Percentiles rank a stretch among this genome's conserved stretches.
phyloP scores from a whole-genome alignment of 2,113 vertebrate species.

The Anser cygnoides region DNA sequence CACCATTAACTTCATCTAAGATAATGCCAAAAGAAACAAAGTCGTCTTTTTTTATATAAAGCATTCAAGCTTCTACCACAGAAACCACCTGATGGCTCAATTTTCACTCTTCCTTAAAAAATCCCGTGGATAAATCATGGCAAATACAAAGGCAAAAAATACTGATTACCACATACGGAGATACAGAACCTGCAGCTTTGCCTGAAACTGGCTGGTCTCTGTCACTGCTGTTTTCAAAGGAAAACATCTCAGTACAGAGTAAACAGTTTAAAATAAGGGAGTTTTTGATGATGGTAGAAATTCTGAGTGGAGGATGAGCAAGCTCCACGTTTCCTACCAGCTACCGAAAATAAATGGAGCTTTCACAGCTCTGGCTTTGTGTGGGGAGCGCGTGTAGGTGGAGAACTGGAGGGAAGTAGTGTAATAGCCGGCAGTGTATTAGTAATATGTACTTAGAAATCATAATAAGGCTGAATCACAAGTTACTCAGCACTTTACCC shows the following conservation, averaged over 20 bases:
- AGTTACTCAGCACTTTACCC: slow-evolving; percentile 69
- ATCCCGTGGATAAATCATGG: background rate
- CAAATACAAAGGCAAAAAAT: slow-evolving; percentile 45
- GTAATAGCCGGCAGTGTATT: slow-evolving; percentile 36
- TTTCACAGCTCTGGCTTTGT: slow-evolving; percentile 21
- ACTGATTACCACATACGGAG: background rate
- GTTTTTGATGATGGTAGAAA: slow-evolving; percentile 5
- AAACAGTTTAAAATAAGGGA: slow-evolving; percentile 65
- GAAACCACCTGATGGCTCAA: slow-evolving; percentile 60
- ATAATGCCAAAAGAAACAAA: slow-evolving; percentile 76
- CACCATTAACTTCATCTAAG: slow-evolving; percentile 67
- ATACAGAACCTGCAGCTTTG: slow-evolving; percentile 41
- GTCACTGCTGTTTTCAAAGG: slow-evolving; percentile 40
- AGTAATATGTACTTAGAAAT: slow-evolving; percentile 66
- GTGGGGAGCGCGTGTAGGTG: background rate
- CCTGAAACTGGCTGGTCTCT: background rate
- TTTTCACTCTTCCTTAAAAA: slow-evolving; percentile 62
- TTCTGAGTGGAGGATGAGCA: background rate
- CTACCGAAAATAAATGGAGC: slow-evolving; percentile 18
- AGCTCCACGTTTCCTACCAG: slow-evolving; percentile 1
- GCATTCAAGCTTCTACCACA: slow-evolving; percentile 29
- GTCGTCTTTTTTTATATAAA: slow-evolving; percentile 22
- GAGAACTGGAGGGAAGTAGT: background rate
- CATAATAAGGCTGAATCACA: slow-evolving; percentile 67
- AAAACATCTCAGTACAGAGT: slow-evolving; percentile 32